Evolutionary conservation across 2,888 invertebrate species (phyloP).

Genomic region (Drosophila nr. perissopoda): DNA sequence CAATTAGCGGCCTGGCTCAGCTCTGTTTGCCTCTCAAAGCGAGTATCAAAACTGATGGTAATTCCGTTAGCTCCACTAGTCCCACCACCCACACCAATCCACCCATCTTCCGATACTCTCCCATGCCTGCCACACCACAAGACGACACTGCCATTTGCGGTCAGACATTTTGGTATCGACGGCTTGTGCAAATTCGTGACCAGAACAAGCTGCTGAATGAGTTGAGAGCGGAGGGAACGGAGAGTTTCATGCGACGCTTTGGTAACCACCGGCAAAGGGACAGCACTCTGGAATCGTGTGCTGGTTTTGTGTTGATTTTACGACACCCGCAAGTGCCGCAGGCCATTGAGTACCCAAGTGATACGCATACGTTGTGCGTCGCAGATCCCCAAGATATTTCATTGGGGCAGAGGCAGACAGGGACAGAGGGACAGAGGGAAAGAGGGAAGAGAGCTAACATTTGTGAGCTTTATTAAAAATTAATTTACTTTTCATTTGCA

Average conservation of each 20-base stretch:
- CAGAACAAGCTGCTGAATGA: conserved; percentile 3
- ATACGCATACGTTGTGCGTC: conserved; percentile 48
- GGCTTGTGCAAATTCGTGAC: conserved; percentile 43
- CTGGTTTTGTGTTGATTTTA: conserved; percentile 66
- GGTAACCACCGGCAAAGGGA: conserved; percentile 47
- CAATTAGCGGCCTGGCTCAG: conserved; percentile 37
- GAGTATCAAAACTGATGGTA: conserved; percentile 40
- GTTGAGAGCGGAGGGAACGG: background rate
- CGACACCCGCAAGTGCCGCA: conserved; percentile 74
- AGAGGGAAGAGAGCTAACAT: conserved; percentile 35
- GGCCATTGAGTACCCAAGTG: conserved; percentile 70
- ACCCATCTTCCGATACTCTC: conserved; percentile 17
- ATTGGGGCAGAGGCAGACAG: background rate
- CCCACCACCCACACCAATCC: background rate
- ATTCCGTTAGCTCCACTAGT: conserved; percentile 32
- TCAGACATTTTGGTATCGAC: conserved; percentile 42
- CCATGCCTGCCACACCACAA: conserved; percentile 24
- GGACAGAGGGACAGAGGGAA: background rate
- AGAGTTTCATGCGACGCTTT: conserved; percentile 41
- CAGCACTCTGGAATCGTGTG: conserved; percentile 24
- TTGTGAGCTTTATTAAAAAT: conserved; percentile 77
- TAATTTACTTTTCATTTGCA: conserved; percentile 80
- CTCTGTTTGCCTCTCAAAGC: conserved; percentile 44
- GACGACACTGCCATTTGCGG: conserved; percentile 58
- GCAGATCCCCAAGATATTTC: conserved; percentile 20